Percentiles rank a stretch among this genome's conserved stretches.
These are phyloP conservation scores for Xerus inauris DNA, from an alignment of 2,113 vertebrate genomes.

Conservation along the genomic window DNA sequence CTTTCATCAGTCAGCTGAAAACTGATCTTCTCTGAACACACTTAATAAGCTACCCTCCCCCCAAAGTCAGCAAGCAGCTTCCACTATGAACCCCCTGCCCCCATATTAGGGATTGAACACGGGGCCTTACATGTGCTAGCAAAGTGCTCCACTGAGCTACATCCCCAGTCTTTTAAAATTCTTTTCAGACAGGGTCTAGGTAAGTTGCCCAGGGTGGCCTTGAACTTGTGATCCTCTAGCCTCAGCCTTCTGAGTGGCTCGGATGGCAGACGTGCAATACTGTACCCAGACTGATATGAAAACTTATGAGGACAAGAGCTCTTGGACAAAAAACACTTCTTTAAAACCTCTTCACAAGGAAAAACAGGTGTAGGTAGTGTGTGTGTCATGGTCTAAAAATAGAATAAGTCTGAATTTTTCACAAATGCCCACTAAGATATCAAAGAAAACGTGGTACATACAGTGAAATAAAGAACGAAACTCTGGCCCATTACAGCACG, in stretches of 20 bases:
- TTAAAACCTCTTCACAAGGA: background rate
- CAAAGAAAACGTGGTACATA: background rate
- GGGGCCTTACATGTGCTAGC: too few species aligned
- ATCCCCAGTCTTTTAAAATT: too few species aligned
- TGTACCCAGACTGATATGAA: too few species aligned
- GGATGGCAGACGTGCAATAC: too few species aligned
- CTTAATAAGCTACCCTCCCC: background rate
- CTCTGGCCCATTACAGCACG: background rate
- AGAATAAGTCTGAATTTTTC: background rate
- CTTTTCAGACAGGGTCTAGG: too few species aligned
- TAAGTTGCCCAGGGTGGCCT: too few species aligned
- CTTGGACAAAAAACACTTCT: background rate
- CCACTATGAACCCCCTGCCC: background rate
- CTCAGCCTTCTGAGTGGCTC: too few species aligned
- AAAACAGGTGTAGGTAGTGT: background rate
- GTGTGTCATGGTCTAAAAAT: background rate
- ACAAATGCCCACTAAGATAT: background rate
- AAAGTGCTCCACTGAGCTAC: too few species aligned
- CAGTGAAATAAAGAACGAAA: background rate
- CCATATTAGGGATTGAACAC: background rate
- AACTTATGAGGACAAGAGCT: background rate
- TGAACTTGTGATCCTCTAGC: too few species aligned
- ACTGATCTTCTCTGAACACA: background rate
- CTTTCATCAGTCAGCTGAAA: background rate
- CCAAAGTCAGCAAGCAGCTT: background rate